These are phyloP conservation scores for Pelusios castaneus DNA, from an alignment of 2,113 vertebrate genomes.

Conservation along the genomic window DNA sequence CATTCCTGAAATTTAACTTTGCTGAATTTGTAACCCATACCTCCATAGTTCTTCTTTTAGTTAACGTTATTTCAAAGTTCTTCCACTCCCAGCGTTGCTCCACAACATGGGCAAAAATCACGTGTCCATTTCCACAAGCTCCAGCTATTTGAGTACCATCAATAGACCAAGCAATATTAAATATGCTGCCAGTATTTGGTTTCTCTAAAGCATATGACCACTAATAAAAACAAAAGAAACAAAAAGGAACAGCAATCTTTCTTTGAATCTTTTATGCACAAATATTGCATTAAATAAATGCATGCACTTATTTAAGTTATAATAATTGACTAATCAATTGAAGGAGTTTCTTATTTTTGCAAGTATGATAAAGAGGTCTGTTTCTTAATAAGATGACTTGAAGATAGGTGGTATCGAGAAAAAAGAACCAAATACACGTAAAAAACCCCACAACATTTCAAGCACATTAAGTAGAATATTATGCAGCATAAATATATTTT, in stretches of 20 bases:
- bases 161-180: constrained; percentile 91
- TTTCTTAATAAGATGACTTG: background rate
- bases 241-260: background rate
- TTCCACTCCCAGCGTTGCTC: constrained; percentile 97
- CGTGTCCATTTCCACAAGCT: constrained; percentile 94
- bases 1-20: background rate
- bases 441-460: accelerated
- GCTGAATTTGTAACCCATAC: constrained; percentile 65
- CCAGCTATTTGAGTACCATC: constrained; percentile 95
- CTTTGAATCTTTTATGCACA: accelerated
- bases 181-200: constrained; percentile 92
- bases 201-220: constrained; percentile 98
- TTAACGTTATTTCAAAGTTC: constrained; percentile 90
- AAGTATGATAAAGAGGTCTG: background rate
- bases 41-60: constrained; percentile 96
- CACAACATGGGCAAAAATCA: constrained; percentile 95
- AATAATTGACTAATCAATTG: background rate
- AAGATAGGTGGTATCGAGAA: background rate
- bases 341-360: background rate
- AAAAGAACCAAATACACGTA: accelerated
- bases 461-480: background rate
- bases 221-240: constrained; percentile 65
- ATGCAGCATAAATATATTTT: background rate
- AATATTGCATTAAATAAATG: background rate
- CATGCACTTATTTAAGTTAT: background rate